Conservation (phyloP, 2,797 vertebrate genomes). For the Trichosurus vulpecula region DNA sequence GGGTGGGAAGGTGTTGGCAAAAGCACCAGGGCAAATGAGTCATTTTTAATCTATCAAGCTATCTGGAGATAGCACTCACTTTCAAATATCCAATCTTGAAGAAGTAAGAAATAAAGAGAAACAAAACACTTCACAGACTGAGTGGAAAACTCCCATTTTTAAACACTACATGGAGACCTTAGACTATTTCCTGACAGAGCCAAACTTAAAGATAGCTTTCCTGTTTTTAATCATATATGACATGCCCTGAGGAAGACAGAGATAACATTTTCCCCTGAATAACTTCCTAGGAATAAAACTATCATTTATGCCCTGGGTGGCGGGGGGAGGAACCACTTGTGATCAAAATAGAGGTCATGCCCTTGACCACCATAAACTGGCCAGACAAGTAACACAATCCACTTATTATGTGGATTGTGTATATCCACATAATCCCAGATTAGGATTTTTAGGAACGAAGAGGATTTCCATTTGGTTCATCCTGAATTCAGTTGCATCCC, state of each 20-base stretch:
- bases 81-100: too few relatives aligned
- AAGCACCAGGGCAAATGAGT: not conserved
- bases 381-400: not conserved
- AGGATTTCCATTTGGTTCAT: accelerated
- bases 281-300: not conserved
- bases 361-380: not conserved
- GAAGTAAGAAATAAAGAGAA: accelerated
- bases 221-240: not conserved
- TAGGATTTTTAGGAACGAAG: not conserved
- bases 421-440: too few relatives aligned
- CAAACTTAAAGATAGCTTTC: constrained; percentile 36
- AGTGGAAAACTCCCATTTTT: not conserved
- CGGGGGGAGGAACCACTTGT: not conserved
- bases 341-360: not conserved
- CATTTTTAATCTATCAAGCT: not conserved
- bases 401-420: not conserved
- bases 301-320: not conserved
- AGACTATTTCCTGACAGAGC: not conserved
- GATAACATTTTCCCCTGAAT: not conserved
- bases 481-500: not conserved
- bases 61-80: not conserved
- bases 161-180: not conserved
- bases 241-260: not conserved
- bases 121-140: not conserved
- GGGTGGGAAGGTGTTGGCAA: not conserved